Evolutionary conservation across 30 jellyfish, hydroid and myxozoan genomes (phyloP).

Genomic region (Turritopsis dohrnii): DNA sequence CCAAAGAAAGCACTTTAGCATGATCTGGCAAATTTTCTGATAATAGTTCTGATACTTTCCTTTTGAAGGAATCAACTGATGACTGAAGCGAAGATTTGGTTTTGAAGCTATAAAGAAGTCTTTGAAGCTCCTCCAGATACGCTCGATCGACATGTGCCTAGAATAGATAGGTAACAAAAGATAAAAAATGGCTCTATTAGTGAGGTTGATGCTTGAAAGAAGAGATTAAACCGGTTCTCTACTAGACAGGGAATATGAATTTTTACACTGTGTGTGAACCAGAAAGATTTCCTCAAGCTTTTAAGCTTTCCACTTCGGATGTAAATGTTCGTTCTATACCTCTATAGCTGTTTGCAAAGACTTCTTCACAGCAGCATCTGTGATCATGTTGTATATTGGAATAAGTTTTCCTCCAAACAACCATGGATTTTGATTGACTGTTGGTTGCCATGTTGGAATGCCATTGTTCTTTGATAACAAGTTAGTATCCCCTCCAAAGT

Average conservation of each 20-base stretch:
- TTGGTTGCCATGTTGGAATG: neutral
- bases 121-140: neutral
- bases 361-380: neutral
- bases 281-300: too few relatives aligned
- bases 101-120: neutral
- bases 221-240: too few relatives aligned
- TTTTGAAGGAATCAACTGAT: neutral
- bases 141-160: neutral
- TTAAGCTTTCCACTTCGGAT: too few relatives aligned
- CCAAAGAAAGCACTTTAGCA: neutral
- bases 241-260: too few relatives aligned
- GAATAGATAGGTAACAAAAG: neutral
- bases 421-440: neutral
- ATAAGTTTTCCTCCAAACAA: neutral
- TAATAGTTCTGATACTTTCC: neutral
- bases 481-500: neutral
- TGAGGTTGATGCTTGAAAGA: too few relatives aligned
- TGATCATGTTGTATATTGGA: neutral
- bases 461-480: neutral
- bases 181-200: too few relatives aligned
- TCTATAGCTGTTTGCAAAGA: neutral
- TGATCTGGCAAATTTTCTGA: neutral
- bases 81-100: neutral
- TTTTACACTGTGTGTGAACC: too few relatives aligned
- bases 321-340: neutral